Evolutionary conservation across 2,888 invertebrate genomes (phyloP), one percentile per base, ranked within the genome.

Genomic region (Liodrosophila aerea): DNA sequence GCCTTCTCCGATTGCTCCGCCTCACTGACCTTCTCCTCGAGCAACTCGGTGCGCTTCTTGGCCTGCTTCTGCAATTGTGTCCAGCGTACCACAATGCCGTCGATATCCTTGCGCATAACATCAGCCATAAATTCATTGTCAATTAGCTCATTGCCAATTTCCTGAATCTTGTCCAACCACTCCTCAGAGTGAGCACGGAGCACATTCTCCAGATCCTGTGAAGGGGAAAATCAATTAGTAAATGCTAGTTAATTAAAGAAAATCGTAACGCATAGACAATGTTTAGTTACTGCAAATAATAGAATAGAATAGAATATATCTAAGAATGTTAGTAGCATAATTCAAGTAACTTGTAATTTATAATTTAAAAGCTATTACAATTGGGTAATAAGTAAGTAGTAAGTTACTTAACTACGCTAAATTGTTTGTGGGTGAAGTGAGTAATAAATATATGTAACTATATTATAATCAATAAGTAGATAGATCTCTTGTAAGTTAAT

Each of bases 161-260:
- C 94, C 88, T 94, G 93, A 76, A 96, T 94, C 86, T 94, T 93
- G 39, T 93, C 92, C 73, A 94, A 91, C 54, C 95, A 93, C 74
- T 93, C 93, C 75, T 93, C 93, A 40, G 94, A 93, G 89, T 94
- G 95, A 3, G 78, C 73, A 52, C 94, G 92, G 56, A 96, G 90
- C 87, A 94, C 95, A 89, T 94, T 95, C 90, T 97, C 97, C 77
- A 97, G 90, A 88, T 96, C 96, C 96, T 96, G 77, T 9, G 84
- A 73, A 50, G 39, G 12, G 5, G 15, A n/a, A 22, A n/a, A n/a
- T n/a, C 0, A 11, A 43, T 18, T 5, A n/a, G 1, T 1, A 1
- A n/a, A 41, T 18, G 22, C 9, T 1, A 0, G 44, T 36, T 18
- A 22, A 15, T 41, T 11, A 40, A 5, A 41, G 33, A 33, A n/a